These are phyloP conservation scores for Neotragus moschatus DNA, from an alignment of 2,113 vertebrate genomes.

Conservation along the genomic window DNA sequence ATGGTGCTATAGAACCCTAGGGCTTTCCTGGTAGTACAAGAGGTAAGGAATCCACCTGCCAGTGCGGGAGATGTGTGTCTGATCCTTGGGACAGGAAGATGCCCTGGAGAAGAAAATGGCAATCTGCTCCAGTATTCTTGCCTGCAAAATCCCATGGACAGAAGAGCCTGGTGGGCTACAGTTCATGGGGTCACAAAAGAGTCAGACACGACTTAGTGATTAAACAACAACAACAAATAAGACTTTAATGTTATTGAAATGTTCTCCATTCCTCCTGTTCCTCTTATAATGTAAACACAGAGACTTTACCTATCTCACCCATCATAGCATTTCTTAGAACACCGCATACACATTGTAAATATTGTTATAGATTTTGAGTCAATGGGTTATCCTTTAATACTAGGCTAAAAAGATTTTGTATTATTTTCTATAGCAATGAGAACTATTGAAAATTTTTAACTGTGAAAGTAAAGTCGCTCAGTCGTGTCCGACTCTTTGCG, in stretches of 20 bases:
- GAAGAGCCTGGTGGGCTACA: not conserved
- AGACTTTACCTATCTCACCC: not conserved
- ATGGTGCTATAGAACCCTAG: not conserved
- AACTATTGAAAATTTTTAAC: not conserved
- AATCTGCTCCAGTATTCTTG: not conserved
- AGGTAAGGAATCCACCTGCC: not conserved
- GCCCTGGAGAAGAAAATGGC: not conserved
- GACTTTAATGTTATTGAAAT: not conserved
- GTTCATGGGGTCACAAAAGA: not conserved
- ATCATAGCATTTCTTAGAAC: not conserved
- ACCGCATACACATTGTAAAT: not conserved
- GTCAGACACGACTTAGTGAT: not conserved
- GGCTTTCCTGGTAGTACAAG: not conserved
- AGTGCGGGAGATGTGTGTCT: fast-evolving
- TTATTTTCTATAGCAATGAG: not conserved
- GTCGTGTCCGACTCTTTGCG: too few relatives aligned
- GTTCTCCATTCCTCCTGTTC: not conserved
- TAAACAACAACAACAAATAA: not conserved
- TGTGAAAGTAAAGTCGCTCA: too few relatives aligned
- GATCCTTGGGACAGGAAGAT: not conserved
- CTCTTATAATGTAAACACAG: not conserved
- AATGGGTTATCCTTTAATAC: not conserved
- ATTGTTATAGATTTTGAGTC: not conserved
- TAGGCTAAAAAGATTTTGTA: not conserved
- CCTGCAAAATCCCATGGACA: not conserved